Percentiles rank a stretch among this genome's conserved stretches.
Conservation (phyloP, 2,797 vertebrate genomes). For the Esox masquinongy region DNA sequence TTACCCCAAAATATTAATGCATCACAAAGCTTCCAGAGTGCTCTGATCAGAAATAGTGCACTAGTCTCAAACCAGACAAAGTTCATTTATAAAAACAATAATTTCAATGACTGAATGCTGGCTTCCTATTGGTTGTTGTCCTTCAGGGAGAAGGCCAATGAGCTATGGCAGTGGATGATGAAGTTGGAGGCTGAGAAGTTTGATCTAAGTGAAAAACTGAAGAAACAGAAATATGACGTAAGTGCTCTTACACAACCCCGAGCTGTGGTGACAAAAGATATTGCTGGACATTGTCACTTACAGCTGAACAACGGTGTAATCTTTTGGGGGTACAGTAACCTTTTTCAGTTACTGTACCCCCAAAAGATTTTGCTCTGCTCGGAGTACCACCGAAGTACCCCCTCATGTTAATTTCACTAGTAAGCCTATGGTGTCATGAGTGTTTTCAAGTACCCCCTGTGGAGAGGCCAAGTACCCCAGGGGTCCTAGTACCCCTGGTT, state of each 20-base stretch:
- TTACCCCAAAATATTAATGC: not conserved
- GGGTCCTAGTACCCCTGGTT: too few relatives aligned
- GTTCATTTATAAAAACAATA: not conserved
- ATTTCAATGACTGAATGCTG: not conserved
- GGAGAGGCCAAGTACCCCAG: too few relatives aligned
- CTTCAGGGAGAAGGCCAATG: constrained; percentile 71
- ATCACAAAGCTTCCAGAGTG: not conserved
- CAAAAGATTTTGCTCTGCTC: too few relatives aligned
- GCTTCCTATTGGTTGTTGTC: constrained; percentile 6
- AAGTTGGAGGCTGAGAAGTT: constrained; percentile 77
- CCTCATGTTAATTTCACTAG: too few relatives aligned
- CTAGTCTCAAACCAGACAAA: not conserved
- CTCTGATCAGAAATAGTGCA: not conserved
- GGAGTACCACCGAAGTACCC: too few relatives aligned
- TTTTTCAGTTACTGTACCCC: too few relatives aligned
- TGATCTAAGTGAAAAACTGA: constrained; percentile 72
- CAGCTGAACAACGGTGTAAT: too few relatives aligned
- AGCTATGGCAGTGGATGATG: constrained; percentile 75
- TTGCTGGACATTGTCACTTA: not conserved
- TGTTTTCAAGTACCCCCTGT: too few relatives aligned
- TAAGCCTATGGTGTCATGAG: too few relatives aligned
- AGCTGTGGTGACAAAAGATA: not conserved
- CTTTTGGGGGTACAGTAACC: too few relatives aligned
- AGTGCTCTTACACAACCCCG: constrained; percentile 33
- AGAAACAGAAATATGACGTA: constrained; percentile 80